These are phyloP conservation scores for Harpagifer antarcticus DNA, from an alignment of 2,797 vertebrate species.

Conservation along the genomic window DNA sequence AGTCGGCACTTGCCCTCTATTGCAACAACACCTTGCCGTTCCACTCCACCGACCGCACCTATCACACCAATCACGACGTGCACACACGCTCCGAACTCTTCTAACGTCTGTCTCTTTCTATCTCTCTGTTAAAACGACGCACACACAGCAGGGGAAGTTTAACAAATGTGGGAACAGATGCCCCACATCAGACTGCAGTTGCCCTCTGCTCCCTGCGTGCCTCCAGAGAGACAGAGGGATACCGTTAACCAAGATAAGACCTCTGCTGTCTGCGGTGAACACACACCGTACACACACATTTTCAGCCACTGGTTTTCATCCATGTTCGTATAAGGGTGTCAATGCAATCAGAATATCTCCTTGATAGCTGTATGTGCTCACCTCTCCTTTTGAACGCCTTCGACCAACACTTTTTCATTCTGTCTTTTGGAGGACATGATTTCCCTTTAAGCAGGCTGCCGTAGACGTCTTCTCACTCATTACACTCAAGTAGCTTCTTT, in stretches of 20 bases:
- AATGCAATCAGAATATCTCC: constrained; percentile 32
- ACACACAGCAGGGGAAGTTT: constrained; percentile 58
- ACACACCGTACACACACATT: constrained; percentile 20
- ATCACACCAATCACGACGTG: constrained; percentile 69
- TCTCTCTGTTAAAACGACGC: constrained; percentile 26
- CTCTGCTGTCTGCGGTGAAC: constrained; percentile 57
- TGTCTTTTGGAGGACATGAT: constrained; percentile 10
- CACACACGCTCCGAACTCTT: constrained; percentile 33
- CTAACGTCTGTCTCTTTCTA: constrained; percentile 1
- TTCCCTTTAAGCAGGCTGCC: constrained; percentile 31
- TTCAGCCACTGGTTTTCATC: constrained; percentile 34
- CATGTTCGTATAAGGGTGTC: constrained; percentile 27
- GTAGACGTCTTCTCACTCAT: constrained; percentile 28
- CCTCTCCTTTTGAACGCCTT: constrained; percentile 1
- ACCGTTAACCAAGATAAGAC: constrained; percentile 76
- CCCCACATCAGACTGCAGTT: constrained; percentile 79
- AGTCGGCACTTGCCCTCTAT: constrained; percentile 75
- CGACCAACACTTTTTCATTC: constrained; percentile 1
- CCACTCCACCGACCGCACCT: constrained; percentile 75
- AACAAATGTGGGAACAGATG: constrained; percentile 86
- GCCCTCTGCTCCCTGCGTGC: constrained; percentile 76
- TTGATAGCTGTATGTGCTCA: constrained; percentile 14
- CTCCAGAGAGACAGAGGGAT: constrained; percentile 74
- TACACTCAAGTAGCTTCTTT: constrained; percentile 49
- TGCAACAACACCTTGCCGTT: constrained; percentile 79